These are phyloP conservation scores for Rostratula benghalensis DNA, from an alignment of 2,113 vertebrate genomes.

Conservation along the genomic window DNA sequence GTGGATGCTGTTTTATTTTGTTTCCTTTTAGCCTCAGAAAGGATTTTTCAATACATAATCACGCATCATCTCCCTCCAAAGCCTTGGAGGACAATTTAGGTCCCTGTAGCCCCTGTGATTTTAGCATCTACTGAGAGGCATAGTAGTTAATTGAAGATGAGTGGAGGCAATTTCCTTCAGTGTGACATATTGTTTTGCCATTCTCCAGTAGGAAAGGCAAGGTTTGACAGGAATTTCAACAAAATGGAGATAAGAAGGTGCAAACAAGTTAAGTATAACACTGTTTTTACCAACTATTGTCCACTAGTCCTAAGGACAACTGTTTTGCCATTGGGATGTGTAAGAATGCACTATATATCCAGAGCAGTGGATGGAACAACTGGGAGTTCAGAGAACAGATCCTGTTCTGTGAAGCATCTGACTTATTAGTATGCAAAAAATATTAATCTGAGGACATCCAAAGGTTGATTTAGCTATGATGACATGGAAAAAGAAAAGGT, in stretches of 20 bases:
- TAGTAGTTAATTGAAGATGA: neutral
- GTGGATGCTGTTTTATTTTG: neutral
- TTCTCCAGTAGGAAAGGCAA: neutral
- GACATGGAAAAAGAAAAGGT: neutral
- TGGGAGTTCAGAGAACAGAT: neutral
- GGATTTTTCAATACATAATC: neutral
- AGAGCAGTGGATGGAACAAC: neutral
- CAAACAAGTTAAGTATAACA: neutral
- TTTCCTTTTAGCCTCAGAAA: neutral
- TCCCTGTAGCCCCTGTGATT: neutral
- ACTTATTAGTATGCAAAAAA: neutral
- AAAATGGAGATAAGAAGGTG: neutral
- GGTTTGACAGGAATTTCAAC: neutral
- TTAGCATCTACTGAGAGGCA: neutral
- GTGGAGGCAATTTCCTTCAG: neutral
- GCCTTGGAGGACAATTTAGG: neutral
- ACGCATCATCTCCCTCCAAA: neutral
- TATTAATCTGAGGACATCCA: neutral
- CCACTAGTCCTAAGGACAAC: neutral
- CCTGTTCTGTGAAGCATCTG: neutral
- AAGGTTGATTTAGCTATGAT: neutral
- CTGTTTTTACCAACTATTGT: neutral
- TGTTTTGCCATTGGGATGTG: neutral
- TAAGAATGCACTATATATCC: neutral
- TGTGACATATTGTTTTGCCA: neutral